Percentiles rank a stretch among this genome's conserved stretches.
phyloP scores from a whole-genome alignment of 2,888 invertebrate species.

The Trypoxylon attenuatum region DNA sequence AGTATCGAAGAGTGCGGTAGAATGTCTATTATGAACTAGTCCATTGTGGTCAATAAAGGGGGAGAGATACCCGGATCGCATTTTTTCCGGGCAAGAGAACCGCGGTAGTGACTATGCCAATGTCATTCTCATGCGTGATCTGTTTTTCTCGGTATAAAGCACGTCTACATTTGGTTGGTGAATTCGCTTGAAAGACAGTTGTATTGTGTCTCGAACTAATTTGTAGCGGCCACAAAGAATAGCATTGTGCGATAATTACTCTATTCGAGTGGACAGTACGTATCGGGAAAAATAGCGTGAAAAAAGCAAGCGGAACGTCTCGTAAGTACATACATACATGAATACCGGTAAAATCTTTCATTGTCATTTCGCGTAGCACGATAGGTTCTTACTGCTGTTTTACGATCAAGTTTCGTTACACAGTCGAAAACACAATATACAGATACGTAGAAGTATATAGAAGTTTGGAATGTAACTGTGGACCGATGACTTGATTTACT shows the following conservation, averaged over 20 bases:
- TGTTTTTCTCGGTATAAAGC: conserved; percentile 17
- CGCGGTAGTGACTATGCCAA: conserved; percentile 14
- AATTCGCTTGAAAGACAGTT: not conserved
- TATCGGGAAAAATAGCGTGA: not conserved
- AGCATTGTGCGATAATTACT: not conserved
- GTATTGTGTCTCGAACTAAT: too few species aligned
- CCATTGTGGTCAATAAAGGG: conserved; percentile 45
- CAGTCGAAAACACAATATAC: too few species aligned
- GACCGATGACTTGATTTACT: conserved; percentile 42
- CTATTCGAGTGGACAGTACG: not conserved
- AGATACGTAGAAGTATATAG: too few species aligned
- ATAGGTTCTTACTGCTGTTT: too few species aligned
- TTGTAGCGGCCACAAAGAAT: too few species aligned
- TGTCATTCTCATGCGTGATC: conserved; percentile 30
- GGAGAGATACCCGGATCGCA: conserved; percentile 14
- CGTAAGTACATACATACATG: too few species aligned
- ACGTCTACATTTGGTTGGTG: conserved; percentile 40
- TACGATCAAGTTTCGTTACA: too few species aligned
- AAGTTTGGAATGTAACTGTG: conserved; percentile 16
- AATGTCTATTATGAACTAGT: conserved; percentile 40
- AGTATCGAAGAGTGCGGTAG: conserved; percentile 42
- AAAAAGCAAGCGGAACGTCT: not conserved
- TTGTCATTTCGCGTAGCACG: too few species aligned
- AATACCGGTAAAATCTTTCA: too few species aligned
- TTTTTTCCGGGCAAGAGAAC: conserved; percentile 13